Percentiles rank a stretch among this genome's conserved stretches.
These are phyloP conservation scores for Parnassius smintheus DNA, from an alignment of 2,888 invertebrate genomes.

Conservation along the genomic window DNA sequence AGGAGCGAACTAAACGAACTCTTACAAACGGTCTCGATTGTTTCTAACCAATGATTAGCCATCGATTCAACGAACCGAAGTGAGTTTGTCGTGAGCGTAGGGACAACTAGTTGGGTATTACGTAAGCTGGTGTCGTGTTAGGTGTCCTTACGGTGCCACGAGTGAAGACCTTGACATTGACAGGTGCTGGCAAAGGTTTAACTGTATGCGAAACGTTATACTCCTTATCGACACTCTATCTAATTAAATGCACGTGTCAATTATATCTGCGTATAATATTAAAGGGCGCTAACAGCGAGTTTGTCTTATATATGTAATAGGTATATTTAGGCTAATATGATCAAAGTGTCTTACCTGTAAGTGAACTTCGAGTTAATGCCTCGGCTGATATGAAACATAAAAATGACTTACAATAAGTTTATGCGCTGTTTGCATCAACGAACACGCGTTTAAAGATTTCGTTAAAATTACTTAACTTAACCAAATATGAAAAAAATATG, in stretches of 20 bases:
- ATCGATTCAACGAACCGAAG: slow-evolving; percentile 1
- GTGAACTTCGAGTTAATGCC: no score
- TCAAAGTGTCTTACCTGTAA: no score
- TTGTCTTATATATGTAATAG: no score
- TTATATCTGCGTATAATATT: not conserved
- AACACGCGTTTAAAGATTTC: no score
- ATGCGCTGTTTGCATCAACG: no score
- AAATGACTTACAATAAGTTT: no score
- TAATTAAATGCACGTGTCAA: slow-evolving; percentile 2
- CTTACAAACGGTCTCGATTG: not conserved
- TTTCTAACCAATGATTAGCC: slow-evolving; percentile 4
- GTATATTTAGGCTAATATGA: no score
- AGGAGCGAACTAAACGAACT: not conserved
- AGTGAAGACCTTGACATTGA: slow-evolving; percentile 22
- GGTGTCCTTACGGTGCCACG: slow-evolving; percentile 15
- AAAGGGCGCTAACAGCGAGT: no score
- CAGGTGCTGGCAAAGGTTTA: slow-evolving; percentile 18
- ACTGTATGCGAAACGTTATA: slow-evolving; percentile 15
- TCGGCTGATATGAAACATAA: no score
- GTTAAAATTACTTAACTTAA: no score
- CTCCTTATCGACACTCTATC: not conserved
- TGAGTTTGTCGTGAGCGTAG: not conserved
- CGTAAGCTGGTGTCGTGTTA: slow-evolving; percentile 1
- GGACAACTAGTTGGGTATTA: not conserved
- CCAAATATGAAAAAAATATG: no score